Evolutionary conservation across 1,140 invertebrate species (phyloP), one percentile per base, ranked within the genome.

Genomic region (Drosophila arizonae): DNA sequence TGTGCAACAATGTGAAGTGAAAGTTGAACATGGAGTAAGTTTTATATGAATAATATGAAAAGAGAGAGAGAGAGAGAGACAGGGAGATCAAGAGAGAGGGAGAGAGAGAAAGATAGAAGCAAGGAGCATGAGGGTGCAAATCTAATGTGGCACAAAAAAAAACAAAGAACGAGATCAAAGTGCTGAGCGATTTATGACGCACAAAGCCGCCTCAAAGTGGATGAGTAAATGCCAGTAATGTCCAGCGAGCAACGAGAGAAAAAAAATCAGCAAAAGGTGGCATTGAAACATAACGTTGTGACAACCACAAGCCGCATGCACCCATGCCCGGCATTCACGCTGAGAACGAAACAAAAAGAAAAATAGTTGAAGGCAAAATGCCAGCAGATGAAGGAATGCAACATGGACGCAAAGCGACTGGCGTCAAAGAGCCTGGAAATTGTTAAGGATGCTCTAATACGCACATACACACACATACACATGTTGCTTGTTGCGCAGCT

Each of bases 371-470:
- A 60, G 66, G 48, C 39, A 30, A 60, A 66, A 57, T 71, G 36
- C 36, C 54, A 43, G 11, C 36, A 66, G 46, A 43, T 30, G n/a
- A 10, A 0, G n/a, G 64, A 67, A 68, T 68, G 64, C 65, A 36
- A n/a, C 41, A 9, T 43, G 39, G 56, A 54, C 43, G 13, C 15
- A 64, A 48, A 60, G 43, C 2, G 43, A n/a, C 66, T 70, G 70
- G 52, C 51, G 46, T 58, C 65, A 74, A 64, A 72, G 72, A 51
- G 69, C 33, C 65, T 54, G 50, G 45, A 65, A 75, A 72, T 56
- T 56, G 52, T 41, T 58, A 48, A 72, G 41, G 43, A 8, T 45
- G 45, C 21, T 39, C 21, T 39, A 24, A 52, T 50, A 56, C 55
- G 50, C n/a, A 62, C n/a, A 51, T 48, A 62, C 56, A 36, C 50